Percentiles rank a stretch among this genome's conserved stretches.
Evolutionary conservation across 2,113 vertebrate species (phyloP).

Genomic region (Misgurnus mizolepis): DNA sequence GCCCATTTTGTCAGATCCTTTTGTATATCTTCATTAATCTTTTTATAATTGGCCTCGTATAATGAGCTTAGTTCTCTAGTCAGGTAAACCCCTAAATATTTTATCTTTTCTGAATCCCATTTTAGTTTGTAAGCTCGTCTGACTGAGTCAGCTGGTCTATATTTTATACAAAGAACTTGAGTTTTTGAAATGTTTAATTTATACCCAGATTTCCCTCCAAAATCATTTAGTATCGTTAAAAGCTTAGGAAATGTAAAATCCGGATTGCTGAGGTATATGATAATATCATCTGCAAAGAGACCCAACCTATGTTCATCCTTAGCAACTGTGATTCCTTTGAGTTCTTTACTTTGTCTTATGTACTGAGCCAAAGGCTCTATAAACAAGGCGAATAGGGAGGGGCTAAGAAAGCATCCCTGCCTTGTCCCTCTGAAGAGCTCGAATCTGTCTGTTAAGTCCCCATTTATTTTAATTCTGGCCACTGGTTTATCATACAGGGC

Average conservation of each 20-base stretch:
- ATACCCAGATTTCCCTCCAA: not conserved
- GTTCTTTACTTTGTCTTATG: slow-evolving; percentile 1
- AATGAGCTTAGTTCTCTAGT: not conserved
- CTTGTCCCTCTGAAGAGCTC: too few species aligned
- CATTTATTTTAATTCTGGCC: too few species aligned
- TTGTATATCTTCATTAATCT: slow-evolving; percentile 7
- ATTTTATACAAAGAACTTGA: not conserved
- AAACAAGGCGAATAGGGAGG: too few species aligned
- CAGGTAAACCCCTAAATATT: slow-evolving; percentile 12
- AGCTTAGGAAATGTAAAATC: not conserved
- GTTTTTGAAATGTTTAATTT: slow-evolving; percentile 19
- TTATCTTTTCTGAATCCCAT: slow-evolving; percentile 9
- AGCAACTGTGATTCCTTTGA: not conserved
- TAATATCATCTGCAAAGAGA: slow-evolving; percentile 8
- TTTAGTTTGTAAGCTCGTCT: slow-evolving; percentile 5
- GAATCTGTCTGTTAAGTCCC: too few species aligned
- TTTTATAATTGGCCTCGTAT: not conserved
- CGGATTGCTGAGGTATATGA: not conserved
- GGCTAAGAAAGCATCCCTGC: too few species aligned
- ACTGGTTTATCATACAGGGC: too few species aligned
- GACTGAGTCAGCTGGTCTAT: not conserved
- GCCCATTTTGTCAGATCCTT: slow-evolving; percentile 16
- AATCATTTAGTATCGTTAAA: not conserved
- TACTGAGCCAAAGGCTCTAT: not conserved
- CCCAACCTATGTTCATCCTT: slow-evolving; percentile 2